Base-by-base conservation (phyloP, 2,888 invertebrate species). In the Polydrusus cervinus region DNA sequence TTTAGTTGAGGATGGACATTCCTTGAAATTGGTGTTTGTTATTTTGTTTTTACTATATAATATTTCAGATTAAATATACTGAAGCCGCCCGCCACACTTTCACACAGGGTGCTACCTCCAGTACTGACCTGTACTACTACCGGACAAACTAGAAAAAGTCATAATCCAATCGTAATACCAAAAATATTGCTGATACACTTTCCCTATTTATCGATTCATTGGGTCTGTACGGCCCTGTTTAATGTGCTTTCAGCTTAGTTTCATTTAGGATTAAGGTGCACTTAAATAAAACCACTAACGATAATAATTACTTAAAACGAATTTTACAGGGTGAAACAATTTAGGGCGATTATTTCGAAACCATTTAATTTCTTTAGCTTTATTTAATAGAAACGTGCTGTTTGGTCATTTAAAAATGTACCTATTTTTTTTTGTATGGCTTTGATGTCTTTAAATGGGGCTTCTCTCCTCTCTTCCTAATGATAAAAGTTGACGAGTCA, bases 191-290 rank as follows among this genome's bases (percentile, higher is more conserved):
- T 83, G 84, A 83, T 82, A 83, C 57, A 60, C 82, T 81, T 83
- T 83, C 80, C 82, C 74, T 80, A 82, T 75, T 72, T 77, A 78
- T 75, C 69, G 76, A 71, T 77, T 76, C 71, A 72, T 70, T 70
- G 69, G 75, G 76, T 68, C 68, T 62, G 57, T 60, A 38, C 61
- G 34, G 65, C 71, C 72, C 62, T 14, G 43, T 43, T 76, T 57
- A 75, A 82, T 84, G 83, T 84, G 84, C 84, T 86, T 86, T 84
- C 81, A 81, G 85, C 85, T 86, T 86, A 84, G 82, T 84, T 84
- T 83, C 82, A 80, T 80, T 80, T 84, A 82, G 82, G 79, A 73
- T 80, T 85, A 85, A 84, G 85, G 83, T 85, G 85, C 85, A 85
- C 85, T 84, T 83, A 82, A 79, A 77, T 79, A 73, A 78, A 65